Conservation (phyloP, 2,888 invertebrate genomes). For the Isoperla grammatica region DNA sequence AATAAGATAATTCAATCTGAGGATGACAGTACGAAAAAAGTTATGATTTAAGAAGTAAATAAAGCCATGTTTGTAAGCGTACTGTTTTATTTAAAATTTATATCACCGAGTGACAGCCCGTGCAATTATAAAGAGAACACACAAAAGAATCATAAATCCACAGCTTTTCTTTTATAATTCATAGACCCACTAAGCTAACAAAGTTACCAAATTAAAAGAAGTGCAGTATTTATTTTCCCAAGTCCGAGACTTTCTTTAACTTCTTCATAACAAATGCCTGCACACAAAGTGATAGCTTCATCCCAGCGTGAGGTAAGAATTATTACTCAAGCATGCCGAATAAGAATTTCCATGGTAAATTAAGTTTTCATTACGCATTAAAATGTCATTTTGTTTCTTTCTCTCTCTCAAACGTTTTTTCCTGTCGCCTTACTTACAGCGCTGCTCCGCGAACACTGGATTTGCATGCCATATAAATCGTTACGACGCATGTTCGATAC, state of each 20-base stretch:
- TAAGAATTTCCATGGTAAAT: slow-evolving; percentile 26
- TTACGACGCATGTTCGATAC: slow-evolving; percentile 26
- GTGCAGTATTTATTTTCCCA: slow-evolving; percentile 13
- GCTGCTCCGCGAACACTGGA: slow-evolving; percentile 18
- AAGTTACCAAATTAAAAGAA: slow-evolving; percentile 8
- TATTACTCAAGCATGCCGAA: slow-evolving; percentile 21
- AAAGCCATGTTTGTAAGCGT: too few relatives aligned
- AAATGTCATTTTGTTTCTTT: slow-evolving; percentile 23
- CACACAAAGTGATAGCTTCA: slow-evolving; percentile 16
- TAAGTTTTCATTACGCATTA: slow-evolving; percentile 28
- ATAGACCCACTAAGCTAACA: slow-evolving; percentile 5
- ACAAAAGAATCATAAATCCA: slow-evolving; percentile 3
- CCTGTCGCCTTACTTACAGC: slow-evolving; percentile 5
- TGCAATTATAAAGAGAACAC: slow-evolving; percentile 7
- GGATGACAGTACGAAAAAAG: too few relatives aligned
- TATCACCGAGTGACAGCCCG: background rate
- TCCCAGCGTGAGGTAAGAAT: slow-evolving; percentile 21
- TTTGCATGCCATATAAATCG: slow-evolving; percentile 30
- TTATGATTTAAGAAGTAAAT: too few relatives aligned
- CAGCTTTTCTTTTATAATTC: background rate
- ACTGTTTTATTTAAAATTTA: too few relatives aligned
- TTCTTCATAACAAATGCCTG: slow-evolving; percentile 5
- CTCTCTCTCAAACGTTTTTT: slow-evolving; percentile 3
- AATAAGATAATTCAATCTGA: too few relatives aligned
- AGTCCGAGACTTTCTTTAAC: background rate